Base-by-base conservation (phyloP, 2,113 vertebrate genomes). In the Argyrosomus japonicus region DNA sequence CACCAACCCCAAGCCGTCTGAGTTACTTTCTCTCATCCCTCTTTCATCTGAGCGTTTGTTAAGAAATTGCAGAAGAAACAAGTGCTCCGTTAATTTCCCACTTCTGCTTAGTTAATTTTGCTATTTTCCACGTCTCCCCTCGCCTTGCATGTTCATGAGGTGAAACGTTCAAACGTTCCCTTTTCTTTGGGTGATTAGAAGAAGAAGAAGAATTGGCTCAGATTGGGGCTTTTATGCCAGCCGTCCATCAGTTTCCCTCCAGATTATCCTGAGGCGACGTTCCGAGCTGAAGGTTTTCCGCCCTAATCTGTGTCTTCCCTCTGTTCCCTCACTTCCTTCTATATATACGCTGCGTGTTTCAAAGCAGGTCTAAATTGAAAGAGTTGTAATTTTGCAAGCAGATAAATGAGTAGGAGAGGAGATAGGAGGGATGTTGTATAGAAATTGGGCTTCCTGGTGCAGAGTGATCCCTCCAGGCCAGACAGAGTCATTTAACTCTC, bases 391-490 rank as follows among this genome's bases (percentile, higher is more conserved):
- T 90, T 90, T 77, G 65, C 50, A 13, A 69, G 54, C 67, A 82
- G 87, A 90, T 89, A 84, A 92, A 88, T 83, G 84, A 82, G 75
- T 76, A 56, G 69, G 79, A 77, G 76, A 43, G 57, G 45, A 86
- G 85, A 88, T 91, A 83, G 77, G 74, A 79, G 60, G 84, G 83
- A 47, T 82, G 86, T 80, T 79, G 70, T 81, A 70, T 81, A n/a
- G 82, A 88, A 89, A 91, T 50, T 50, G 53, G 79, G 86, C 84
- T 87, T 86, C 87, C 83, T 81, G 82, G 78, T 74, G 85, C 87
- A 90, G 82, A 85, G 80, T 82, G 83, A 89, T 93, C 83, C 89
- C 91, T 91, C 54, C 83, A 84, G 90, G 89, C 88, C 78, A 88
- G 87, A 87, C 63, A n/a, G 79, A 88, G 77, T 90, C 87, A 79